These are phyloP conservation scores for Poeciliopsis presidionis DNA, from an alignment of 2,797 vertebrate species.

Conservation along the genomic window DNA sequence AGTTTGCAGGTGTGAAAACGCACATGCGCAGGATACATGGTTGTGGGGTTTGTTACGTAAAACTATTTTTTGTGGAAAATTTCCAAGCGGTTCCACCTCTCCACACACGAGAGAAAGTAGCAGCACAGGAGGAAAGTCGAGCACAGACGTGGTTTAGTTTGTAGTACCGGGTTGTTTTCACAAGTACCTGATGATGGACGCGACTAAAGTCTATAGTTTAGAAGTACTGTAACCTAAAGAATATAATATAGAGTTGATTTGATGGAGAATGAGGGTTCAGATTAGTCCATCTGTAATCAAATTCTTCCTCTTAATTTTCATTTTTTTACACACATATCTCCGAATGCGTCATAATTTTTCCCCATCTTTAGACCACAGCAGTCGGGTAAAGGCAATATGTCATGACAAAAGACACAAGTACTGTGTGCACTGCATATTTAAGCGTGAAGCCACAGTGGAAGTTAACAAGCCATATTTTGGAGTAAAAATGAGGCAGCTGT, in stretches of 20 bases:
- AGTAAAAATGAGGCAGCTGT: slow-evolving; percentile 35
- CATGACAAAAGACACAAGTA: neutral
- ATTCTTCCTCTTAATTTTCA: slow-evolving; percentile 50
- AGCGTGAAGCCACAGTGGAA: slow-evolving; percentile 15
- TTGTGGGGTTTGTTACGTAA: neutral
- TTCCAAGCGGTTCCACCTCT: neutral
- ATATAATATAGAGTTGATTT: slow-evolving; percentile 20
- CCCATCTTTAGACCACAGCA: slow-evolving; percentile 21
- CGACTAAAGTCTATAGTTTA: neutral
- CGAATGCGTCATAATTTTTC: slow-evolving; percentile 58
- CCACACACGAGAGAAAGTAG: neutral
- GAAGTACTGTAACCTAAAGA: slow-evolving; percentile 1
- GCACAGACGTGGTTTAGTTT: no score
- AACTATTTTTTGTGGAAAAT: neutral
- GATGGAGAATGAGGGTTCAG: slow-evolving; percentile 16
- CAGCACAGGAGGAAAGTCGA: no score
- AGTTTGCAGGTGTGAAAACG: no score
- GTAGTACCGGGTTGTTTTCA: no score
- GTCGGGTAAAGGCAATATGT: slow-evolving; percentile 34
- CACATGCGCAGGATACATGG: no score
- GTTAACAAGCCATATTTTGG: slow-evolving; percentile 8
- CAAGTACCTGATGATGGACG: no score
- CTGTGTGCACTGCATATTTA: slow-evolving; percentile 13
- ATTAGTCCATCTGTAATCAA: slow-evolving; percentile 48
- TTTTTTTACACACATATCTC: slow-evolving; percentile 59